These are phyloP conservation scores for Fundulus diaphanus DNA, from an alignment of 2,797 vertebrate species.

Conservation along the genomic window DNA sequence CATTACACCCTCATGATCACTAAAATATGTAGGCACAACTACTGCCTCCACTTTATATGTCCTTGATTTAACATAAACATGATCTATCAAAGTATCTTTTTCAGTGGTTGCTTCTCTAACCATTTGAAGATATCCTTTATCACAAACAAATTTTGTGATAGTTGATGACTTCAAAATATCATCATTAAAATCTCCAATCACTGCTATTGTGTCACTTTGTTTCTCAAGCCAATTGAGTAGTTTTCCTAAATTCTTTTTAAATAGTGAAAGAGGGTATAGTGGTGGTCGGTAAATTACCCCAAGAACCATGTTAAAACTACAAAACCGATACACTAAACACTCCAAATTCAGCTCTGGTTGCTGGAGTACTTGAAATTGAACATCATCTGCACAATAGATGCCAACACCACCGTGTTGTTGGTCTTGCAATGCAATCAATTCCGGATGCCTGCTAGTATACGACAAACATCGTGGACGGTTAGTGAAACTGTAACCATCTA, in stretches of 20 bases:
- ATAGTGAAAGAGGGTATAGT: neutral
- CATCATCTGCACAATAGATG: neutral
- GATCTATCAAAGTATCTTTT: neutral
- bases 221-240: neutral
- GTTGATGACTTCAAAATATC: neutral
- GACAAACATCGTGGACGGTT: neutral
- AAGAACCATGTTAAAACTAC: neutral
- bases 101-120: neutral
- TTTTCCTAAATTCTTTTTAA: neutral
- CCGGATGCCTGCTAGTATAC: fast-evolving
- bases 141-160: neutral
- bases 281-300: neutral
- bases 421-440: neutral
- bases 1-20: neutral
- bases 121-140: neutral
- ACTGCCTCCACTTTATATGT: neutral
- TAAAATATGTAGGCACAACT: neutral
- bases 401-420: slow-evolving; percentile 1
- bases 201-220: too few relatives aligned
- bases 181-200: neutral
- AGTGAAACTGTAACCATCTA: neutral
- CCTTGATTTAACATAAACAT: neutral
- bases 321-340: neutral
- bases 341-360: neutral
- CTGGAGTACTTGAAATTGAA: neutral